Base-by-base conservation (phyloP, 2,888 invertebrate species). In the Quadriops clusia region DNA sequence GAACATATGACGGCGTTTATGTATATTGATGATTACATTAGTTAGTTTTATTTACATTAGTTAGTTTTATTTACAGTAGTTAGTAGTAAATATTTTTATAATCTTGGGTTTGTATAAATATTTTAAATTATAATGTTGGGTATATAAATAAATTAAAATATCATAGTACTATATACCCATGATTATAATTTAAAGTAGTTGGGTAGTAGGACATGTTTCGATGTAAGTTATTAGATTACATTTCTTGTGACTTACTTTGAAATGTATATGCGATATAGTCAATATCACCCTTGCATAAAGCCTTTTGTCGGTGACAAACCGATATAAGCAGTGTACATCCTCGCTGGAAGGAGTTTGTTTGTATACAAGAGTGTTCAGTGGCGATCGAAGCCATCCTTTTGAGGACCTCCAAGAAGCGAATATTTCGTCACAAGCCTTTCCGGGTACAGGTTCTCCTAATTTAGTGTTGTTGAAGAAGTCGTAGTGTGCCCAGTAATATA, bases 401-500 rank as follows among this genome's bases (percentile, higher is more conserved):
- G 77, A 67, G 36, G 77, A 73, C 46, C 77, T 78, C 85, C 87
- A 89, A 1, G 86, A 83, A 6, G 82, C 77, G 53, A 89, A 86
- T 2, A 82, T 76, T 54, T 90, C 87, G 49, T 91, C 90, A 53
- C 90, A 91, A 3, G 78, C 73, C 0, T 84, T 86, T 11, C 77
- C 79, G 0, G 73, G 71, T 0, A 89, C 80, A 0, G 83, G 78
- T 40, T 83, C 84, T 0, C 90, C 90, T 41, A 82, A 79, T 29
- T 80, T 77, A 0, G 85, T 87, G 49, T 87, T 86, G 58, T 90
- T 89, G 63, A 89, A 90, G 65, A 89, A 90, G 52, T 90, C 89
- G 51, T 89, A 90, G 54, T 89, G 89, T 0, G 89, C 89, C 89
- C 89, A 89, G 56, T 89, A 90, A 60, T 90, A 89, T 8, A 91